Evolutionary conservation across 1,140 invertebrate genomes (phyloP).

Genomic region (Cotesia vestalis): DNA sequence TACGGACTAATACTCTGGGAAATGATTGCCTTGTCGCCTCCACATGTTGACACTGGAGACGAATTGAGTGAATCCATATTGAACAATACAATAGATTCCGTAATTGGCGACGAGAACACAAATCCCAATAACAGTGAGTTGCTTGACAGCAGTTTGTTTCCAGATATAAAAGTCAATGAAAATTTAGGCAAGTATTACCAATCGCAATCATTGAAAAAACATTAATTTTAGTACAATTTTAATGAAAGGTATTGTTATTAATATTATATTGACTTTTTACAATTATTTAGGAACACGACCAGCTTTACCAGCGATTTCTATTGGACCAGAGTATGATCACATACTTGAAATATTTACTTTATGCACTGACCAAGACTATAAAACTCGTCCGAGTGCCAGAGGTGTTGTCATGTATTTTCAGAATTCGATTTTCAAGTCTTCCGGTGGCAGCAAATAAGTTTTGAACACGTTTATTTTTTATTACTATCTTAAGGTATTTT

Average conservation of each 20-base stretch:
- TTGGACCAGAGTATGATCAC: slow-evolving; percentile 70
- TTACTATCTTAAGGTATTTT: not conserved
- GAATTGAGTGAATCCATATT: slow-evolving; percentile 48
- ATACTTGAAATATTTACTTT: slow-evolving; percentile 76
- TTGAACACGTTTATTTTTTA: not conserved
- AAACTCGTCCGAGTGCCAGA: slow-evolving; percentile 71
- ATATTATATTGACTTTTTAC: slow-evolving; percentile 15
- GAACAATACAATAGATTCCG: slow-evolving; percentile 39
- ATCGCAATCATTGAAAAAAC: slow-evolving; percentile 4
- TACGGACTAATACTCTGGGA: slow-evolving; percentile 83
- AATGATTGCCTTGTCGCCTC: slow-evolving; percentile 77
- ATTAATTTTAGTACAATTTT: slow-evolving; percentile 20
- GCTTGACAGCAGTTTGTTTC: slow-evolving; percentile 40
- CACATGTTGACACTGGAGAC: slow-evolving; percentile 67
- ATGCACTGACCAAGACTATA: slow-evolving; percentile 73
- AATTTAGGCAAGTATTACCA: slow-evolving; percentile 9
- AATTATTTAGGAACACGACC: slow-evolving; percentile 71
- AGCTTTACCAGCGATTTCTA: slow-evolving; percentile 71
- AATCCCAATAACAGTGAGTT: slow-evolving; percentile 31
- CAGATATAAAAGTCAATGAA: slow-evolving; percentile 31
- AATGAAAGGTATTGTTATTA: no score
- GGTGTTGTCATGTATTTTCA: slow-evolving; percentile 59
- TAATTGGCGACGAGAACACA: slow-evolving; percentile 45
- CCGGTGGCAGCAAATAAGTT: not conserved
- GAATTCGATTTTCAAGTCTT: slow-evolving; percentile 43